phyloP scores from a whole-genome alignment of 2,888 invertebrate genomes.

The Tupiocoris notatus region DNA sequence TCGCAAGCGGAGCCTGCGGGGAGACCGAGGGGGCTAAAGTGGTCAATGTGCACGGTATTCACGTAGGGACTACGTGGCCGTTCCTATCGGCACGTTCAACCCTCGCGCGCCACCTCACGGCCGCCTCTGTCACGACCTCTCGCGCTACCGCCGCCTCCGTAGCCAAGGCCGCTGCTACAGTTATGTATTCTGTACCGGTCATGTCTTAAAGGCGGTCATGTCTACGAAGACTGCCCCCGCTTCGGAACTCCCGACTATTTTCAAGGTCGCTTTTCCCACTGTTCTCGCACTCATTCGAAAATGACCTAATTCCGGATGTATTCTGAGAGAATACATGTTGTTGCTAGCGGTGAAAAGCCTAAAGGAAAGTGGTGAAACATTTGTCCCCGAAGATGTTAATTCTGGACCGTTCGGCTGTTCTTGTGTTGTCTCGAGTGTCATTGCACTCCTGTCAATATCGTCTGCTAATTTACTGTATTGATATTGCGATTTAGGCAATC shows the following conservation, averaged over 20 bases:
- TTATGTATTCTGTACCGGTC: slow-evolving; percentile 44
- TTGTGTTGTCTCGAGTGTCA: no score
- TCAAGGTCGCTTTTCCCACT: slow-evolving; percentile 23
- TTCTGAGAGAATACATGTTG: no score
- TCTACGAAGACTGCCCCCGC: background rate
- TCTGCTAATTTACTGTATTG: no score
- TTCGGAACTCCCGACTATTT: slow-evolving; percentile 14
- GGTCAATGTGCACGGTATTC: slow-evolving; percentile 44
- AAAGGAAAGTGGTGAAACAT: no score
- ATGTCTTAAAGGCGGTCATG: slow-evolving; percentile 39
- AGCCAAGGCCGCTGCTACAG: slow-evolving; percentile 34
- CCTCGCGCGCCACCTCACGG: slow-evolving; percentile 19
- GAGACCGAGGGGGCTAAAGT: slow-evolving; percentile 21
- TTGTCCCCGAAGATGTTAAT: no score
- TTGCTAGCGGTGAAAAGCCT: no score
- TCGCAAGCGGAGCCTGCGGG: slow-evolving; percentile 4
- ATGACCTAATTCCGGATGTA: slow-evolving; percentile 30
- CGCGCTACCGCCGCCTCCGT: background rate
- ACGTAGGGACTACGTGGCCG: slow-evolving; percentile 42
- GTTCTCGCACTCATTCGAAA: slow-evolving; percentile 14
- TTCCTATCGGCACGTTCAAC: slow-evolving; percentile 38
- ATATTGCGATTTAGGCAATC: no score
- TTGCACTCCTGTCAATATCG: no score
- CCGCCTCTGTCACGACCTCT: background rate
- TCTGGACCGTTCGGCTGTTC: no score